Conservation (phyloP, 2,797 vertebrate genomes). For the Melopsittacus undulatus region DNA sequence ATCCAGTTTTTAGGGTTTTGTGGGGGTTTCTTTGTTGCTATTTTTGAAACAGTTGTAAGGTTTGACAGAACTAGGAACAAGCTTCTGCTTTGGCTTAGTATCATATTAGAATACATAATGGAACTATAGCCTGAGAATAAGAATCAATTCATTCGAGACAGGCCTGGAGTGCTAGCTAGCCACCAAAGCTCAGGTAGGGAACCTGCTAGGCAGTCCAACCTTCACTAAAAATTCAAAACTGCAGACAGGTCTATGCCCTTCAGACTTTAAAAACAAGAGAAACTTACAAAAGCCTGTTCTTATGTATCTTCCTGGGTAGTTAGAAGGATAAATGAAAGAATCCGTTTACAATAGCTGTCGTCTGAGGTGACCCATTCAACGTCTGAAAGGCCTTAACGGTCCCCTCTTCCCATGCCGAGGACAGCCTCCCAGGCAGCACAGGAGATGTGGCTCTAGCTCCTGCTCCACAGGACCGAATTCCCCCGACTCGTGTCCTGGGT, state of each 20-base stretch:
- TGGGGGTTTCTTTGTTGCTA: background rate
- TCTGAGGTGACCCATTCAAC: background rate
- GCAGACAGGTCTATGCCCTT: background rate
- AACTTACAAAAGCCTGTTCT: background rate
- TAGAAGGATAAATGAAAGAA: background rate
- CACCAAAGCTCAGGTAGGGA: background rate
- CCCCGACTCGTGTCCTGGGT: background rate
- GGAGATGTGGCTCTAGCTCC: background rate
- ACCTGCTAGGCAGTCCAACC: background rate
- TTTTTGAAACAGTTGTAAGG: background rate
- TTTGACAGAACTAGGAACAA: background rate
- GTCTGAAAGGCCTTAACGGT: background rate
- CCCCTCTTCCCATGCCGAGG: accelerated
- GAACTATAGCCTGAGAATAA: background rate
- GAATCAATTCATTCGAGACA: too few species aligned
- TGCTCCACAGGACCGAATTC: background rate
- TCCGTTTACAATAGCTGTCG: background rate
- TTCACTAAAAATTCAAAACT: background rate
- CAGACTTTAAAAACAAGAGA: background rate
- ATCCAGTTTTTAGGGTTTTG: background rate
- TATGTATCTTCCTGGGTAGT: background rate
- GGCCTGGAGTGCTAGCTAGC: background rate
- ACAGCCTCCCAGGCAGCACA: background rate
- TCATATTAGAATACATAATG: accelerated
- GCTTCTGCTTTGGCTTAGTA: background rate